phyloP scores from a whole-genome alignment of 2,113 vertebrate genomes.

The Eolophus roseicapilla region DNA sequence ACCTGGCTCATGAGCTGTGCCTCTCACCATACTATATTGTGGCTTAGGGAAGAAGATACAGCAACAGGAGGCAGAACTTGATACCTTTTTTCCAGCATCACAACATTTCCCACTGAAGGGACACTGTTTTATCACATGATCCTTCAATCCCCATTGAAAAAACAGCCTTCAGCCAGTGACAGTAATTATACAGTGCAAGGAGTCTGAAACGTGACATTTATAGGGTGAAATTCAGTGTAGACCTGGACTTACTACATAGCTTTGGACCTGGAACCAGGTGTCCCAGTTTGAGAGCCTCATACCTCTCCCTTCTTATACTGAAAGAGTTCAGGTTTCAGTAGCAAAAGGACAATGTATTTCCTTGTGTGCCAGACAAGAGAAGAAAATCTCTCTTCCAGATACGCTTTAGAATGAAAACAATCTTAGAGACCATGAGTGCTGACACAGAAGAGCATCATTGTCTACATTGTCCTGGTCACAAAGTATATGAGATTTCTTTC shows the following conservation, averaged over 20 bases:
- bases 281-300: not conserved
- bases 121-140: not conserved
- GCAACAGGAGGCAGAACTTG: not conserved
- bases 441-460: not conserved
- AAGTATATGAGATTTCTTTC: not conserved
- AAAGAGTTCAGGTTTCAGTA: not conserved
- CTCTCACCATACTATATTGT: not conserved
- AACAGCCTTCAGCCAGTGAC: not conserved
- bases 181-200: not conserved
- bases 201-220: not conserved
- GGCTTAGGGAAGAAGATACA: not conserved
- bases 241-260: not conserved
- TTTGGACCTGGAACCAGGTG: not conserved
- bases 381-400: not conserved
- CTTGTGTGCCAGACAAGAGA: not conserved
- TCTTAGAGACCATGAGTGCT: not conserved
- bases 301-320: not conserved
- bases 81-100: not conserved
- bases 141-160: not conserved
- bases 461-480: not conserved
- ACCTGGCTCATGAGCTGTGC: not conserved
- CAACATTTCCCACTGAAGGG: not conserved
- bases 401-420: not conserved
- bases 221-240: not conserved
- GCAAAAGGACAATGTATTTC: not conserved